Evolutionary conservation across 2,888 invertebrate genomes (phyloP), one percentile per base, ranked within the genome.

Genomic region (Ditula angustiorana): DNA sequence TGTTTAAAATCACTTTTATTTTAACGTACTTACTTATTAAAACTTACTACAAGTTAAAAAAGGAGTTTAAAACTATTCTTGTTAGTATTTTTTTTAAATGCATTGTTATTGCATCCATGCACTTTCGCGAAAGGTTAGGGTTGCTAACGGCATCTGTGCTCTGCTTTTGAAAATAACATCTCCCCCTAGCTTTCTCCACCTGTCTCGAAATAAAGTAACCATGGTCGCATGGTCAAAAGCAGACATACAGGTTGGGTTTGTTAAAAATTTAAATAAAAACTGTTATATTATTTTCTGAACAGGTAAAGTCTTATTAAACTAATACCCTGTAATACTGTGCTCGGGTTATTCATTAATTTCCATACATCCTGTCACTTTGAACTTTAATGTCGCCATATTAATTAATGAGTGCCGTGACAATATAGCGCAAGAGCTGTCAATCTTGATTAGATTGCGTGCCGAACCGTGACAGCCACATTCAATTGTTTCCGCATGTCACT

Each of bases 91-190:
- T 46, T 46, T 46, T 21, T n/a, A 23, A 11, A 23, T 46, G 46
- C 46, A n/a, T 24, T 46, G n/a, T 46, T 46, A 11, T 4, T 23
- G 37, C 1, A 16, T 10, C 10, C 24, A 5, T 10, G 2, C n/a
- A 24, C 2, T 24, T 13, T 2, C 7, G 46, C n/a, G 16, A 4
- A 1, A 37, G 33, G 24, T 33, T 35, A 10, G 58, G 47, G 50
- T 44, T 23, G 49, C 35, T n/a, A n/a, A 28, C 47, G 61, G 35
- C 61, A 55, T 61, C 61, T 61, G 16, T 55, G 19, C 2, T 26
- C 26, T 1, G 11, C 2, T 11, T n/a, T 26, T 5, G 10, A 26
- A 28, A 55, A 21, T 55, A 35, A 26, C n/a, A 33, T 53, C 55
- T 60, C 52, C 1, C 41, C 41, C 50, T 23, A 37, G 37, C 0